These are phyloP conservation scores for Montipora capricornis DNA, from an alignment of 64 coral and sea anemone genomes.

Conservation along the genomic window DNA sequence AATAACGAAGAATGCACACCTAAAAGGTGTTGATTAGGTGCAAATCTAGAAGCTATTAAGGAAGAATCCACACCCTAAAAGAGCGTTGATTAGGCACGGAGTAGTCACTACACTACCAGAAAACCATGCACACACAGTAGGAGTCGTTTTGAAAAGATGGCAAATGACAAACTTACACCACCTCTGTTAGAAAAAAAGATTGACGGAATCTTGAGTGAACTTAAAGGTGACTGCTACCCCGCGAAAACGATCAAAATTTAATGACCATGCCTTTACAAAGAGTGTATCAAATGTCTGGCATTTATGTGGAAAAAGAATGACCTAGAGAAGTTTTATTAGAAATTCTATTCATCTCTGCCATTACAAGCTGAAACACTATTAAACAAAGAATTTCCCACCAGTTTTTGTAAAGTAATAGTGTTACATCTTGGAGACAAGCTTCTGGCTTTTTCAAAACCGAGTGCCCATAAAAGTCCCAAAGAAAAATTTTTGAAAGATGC, in stretches of 20 bases:
- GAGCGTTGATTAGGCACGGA: no score
- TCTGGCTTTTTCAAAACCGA: slow-evolving; percentile 6
- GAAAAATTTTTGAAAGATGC: background rate
- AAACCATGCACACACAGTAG: no score
- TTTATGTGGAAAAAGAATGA: background rate
- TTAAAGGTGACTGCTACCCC: slow-evolving; percentile 5
- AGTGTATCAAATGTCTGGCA: background rate
- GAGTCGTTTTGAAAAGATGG: background rate
- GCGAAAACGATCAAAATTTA: background rate
- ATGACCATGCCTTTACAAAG: background rate
- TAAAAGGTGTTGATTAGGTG: no score
- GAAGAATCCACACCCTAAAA: no score
- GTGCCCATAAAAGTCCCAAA: background rate
- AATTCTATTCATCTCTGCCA: slow-evolving; percentile 19
- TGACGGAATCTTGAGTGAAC: background rate
- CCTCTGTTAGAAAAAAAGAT: background rate
- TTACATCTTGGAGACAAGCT: slow-evolving; percentile 10
- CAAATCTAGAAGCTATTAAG: no score
- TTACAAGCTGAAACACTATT: slow-evolving; percentile 5
- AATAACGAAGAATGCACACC: no score
- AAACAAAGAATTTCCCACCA: background rate
- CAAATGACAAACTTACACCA: background rate
- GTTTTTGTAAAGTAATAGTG: background rate
- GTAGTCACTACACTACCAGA: no score
- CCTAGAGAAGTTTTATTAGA: background rate